Evolutionary conservation across 2,888 invertebrate species (phyloP).

Genomic region (Tetropium fuscum): DNA sequence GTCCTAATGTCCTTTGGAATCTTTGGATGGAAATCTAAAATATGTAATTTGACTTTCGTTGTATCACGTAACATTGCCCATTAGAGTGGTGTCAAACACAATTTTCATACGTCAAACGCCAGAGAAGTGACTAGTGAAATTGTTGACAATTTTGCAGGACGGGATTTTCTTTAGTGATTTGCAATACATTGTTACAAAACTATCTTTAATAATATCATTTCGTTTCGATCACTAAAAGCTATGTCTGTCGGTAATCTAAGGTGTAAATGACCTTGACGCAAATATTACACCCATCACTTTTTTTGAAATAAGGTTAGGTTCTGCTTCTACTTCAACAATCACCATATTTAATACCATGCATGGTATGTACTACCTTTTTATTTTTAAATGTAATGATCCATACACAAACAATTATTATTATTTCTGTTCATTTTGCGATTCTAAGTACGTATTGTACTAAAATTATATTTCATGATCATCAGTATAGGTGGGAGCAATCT

Average conservation of each 20-base stretch:
- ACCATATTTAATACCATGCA: slow-evolving; percentile 64
- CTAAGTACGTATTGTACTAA: no score
- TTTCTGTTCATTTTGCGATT: no score
- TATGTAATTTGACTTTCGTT: slow-evolving; percentile 39
- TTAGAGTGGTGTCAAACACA: slow-evolving; percentile 47
- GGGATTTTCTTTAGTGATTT: slow-evolving; percentile 13
- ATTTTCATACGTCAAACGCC: slow-evolving; percentile 47
- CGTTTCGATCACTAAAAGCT: slow-evolving; percentile 28
- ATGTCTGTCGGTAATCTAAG: slow-evolving; percentile 39
- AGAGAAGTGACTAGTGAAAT: slow-evolving; percentile 46
- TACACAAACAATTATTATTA: no score
- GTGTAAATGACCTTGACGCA: slow-evolving; percentile 64
- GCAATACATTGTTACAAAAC: slow-evolving; percentile 23
- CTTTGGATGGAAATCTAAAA: slow-evolving; percentile 10
- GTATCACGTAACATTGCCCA: slow-evolving; percentile 48
- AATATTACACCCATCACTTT: slow-evolving; percentile 65
- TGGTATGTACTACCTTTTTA: slow-evolving; percentile 59
- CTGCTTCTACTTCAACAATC: slow-evolving; percentile 58
- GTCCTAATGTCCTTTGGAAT: slow-evolving; percentile 14
- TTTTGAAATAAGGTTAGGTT: slow-evolving; percentile 65
- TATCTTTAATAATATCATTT: background rate
- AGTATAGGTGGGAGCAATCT: no score
- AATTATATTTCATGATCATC: no score
- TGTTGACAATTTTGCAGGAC: slow-evolving; percentile 40
- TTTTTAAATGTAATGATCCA: slow-evolving; percentile 43